Evolutionary conservation across 2,888 invertebrate genomes (phyloP).

Genomic region (Crocallis elinguaria): DNA sequence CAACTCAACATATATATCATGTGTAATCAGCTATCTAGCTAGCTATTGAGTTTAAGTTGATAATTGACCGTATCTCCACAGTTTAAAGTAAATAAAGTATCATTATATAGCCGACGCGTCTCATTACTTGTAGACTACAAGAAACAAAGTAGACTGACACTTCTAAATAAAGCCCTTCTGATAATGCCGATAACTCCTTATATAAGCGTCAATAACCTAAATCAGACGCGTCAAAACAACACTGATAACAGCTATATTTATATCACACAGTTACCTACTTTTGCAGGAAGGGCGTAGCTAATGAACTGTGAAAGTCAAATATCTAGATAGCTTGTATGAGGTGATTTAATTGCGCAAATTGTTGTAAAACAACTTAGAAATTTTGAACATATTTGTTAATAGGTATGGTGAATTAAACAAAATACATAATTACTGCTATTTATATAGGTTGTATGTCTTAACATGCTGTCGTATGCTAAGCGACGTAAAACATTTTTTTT

Average conservation of each 20-base stretch:
- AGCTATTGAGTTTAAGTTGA: no score
- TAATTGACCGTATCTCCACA: no score
- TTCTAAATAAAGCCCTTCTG: background rate
- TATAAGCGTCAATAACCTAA: constrained; percentile 28
- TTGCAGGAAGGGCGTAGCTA: constrained; percentile 16
- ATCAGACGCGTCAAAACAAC: constrained; percentile 22
- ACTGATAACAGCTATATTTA: constrained; percentile 1
- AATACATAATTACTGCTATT: no score
- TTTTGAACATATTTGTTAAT: no score
- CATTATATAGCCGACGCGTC: no score
- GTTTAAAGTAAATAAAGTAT: no score
- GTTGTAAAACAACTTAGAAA: background rate
- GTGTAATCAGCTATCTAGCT: no score
- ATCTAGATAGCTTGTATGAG: background rate
- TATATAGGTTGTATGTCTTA: no score
- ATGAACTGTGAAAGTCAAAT: constrained; percentile 14
- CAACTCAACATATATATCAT: no score
- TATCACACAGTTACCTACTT: constrained; percentile 15
- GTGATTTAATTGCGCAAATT: background rate
- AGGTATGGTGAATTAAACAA: no score
- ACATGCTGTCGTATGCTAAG: no score
- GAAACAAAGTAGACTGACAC: background rate
- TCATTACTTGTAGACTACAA: background rate
- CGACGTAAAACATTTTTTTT: no score
- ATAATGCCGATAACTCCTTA: constrained; percentile 6